Percentiles rank a stretch among this genome's conserved stretches.
These are phyloP conservation scores for Steatornis caripensis DNA, from an alignment of 2,113 vertebrate species.

Conservation along the genomic window DNA sequence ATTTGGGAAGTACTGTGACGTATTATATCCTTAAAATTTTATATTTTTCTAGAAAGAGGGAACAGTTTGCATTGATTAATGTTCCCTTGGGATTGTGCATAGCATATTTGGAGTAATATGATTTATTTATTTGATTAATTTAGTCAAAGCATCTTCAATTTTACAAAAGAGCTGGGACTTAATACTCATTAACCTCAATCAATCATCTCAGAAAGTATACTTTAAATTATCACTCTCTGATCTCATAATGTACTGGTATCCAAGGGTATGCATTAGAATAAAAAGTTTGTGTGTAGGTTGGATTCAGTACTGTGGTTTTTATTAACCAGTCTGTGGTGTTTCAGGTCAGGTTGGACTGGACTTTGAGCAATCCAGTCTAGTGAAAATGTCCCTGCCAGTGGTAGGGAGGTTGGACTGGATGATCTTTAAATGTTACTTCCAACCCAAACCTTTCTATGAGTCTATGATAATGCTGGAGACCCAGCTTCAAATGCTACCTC, in stretches of 20 bases:
- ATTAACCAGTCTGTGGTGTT: background rate
- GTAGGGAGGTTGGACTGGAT: background rate
- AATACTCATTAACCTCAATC: background rate
- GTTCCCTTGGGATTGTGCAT: background rate
- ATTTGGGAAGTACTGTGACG: background rate
- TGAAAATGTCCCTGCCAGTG: background rate
- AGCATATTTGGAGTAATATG: background rate
- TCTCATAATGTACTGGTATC: background rate
- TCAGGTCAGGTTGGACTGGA: background rate
- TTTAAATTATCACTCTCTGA: background rate
- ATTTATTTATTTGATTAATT: constrained; percentile 9
- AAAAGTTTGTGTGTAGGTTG: background rate
- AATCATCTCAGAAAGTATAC: background rate
- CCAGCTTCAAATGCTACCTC: background rate
- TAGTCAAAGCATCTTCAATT: background rate
- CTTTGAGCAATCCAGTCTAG: background rate
- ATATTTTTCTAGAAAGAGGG: background rate
- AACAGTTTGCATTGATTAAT: background rate
- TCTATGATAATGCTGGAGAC: background rate
- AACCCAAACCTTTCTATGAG: background rate
- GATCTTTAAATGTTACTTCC: background rate
- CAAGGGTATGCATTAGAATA: background rate
- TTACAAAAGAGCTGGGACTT: background rate
- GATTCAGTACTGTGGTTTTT: background rate
- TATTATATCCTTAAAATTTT: background rate